Evolutionary conservation across 1,140 invertebrate species (phyloP), one percentile per base, ranked within the genome.

Genomic region (Stenopsyche tienmushanensis): DNA sequence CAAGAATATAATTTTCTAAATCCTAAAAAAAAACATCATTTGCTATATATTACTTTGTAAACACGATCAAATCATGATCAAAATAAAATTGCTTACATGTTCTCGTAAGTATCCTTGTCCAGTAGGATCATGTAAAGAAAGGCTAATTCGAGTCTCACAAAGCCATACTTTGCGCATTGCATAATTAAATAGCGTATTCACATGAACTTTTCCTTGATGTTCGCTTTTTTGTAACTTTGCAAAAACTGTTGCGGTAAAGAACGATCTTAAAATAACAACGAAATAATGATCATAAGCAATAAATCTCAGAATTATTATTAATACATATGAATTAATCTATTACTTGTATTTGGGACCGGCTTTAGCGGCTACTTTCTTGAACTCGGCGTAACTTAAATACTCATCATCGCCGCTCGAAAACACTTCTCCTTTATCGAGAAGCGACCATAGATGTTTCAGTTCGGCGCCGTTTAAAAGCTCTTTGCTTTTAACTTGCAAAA

Each of bases 81-180:
- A 39, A 69, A 53, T 65, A 67, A 23, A 65, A 52, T 7, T 13
- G 29, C 82, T 80, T 78, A 92, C 91, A 69, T 86, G 83, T 83
- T 97, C 94, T 68, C 89, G 87, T 0, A 98, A 82, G 78, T 92
- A 97, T 15, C 96, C 96, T 73, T 94, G 90, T 0, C 96, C 96
- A 13, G 90, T 89, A 3, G 91, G 88, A 82, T 99, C 96, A 77
- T 97, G 98, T 3, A 97, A 79, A 0, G 94, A 96, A 3, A 98
- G 80, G 0, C 93, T 93, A 67, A 98, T 94, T 73, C 94, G 82
- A 1, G 94, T 97, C 77, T 98, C 94, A 73, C 93, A 90, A 5
- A 96, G 78, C 94, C 94, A 97, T 2, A 95, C 90, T 77, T 96
- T 93, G 17, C 92, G 83, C 93, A 98, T 97, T 0, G 95, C 89